These are phyloP conservation scores for Tipula confusa DNA, from an alignment of 2,888 invertebrate species.

Conservation along the genomic window DNA sequence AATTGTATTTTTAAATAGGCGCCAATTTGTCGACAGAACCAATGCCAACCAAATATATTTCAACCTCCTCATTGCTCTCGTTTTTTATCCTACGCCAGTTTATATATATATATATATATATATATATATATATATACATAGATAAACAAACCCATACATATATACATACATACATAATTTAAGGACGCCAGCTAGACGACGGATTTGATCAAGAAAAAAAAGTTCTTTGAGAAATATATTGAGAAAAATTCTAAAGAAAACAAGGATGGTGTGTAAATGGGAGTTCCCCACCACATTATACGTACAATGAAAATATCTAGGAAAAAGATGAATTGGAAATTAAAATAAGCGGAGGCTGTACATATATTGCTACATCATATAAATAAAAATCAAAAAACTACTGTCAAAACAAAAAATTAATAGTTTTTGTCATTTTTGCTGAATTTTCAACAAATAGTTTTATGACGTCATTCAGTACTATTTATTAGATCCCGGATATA, in stretches of 20 bases:
- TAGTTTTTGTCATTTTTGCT: not conserved
- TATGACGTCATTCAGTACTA: not conserved
- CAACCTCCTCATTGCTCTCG: not conserved
- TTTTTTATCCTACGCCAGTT: not conserved
- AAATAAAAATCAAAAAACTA: slow-evolving; percentile 3
- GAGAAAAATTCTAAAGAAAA: not conserved
- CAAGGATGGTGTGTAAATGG: not conserved
- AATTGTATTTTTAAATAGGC: not conserved
- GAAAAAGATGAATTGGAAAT: not conserved
- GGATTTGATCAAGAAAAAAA: not conserved
- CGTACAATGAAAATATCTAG: not conserved
- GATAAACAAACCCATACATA: no score
- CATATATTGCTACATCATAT: not conserved
- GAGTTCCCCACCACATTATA: not conserved
- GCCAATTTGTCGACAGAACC: not conserved
- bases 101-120: not conserved
- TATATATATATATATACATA: no score
- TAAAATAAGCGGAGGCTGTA: not conserved
- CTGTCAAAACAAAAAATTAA: not conserved
- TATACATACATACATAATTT: no score
- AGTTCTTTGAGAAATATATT: not conserved
- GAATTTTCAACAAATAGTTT: not conserved
- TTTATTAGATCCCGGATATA: not conserved
- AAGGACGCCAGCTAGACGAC: not conserved
- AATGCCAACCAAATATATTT: not conserved